Evolutionary conservation across 1,140 invertebrate genomes (phyloP), one percentile per base, ranked within the genome.

Genomic region (Platyura marginata): DNA sequence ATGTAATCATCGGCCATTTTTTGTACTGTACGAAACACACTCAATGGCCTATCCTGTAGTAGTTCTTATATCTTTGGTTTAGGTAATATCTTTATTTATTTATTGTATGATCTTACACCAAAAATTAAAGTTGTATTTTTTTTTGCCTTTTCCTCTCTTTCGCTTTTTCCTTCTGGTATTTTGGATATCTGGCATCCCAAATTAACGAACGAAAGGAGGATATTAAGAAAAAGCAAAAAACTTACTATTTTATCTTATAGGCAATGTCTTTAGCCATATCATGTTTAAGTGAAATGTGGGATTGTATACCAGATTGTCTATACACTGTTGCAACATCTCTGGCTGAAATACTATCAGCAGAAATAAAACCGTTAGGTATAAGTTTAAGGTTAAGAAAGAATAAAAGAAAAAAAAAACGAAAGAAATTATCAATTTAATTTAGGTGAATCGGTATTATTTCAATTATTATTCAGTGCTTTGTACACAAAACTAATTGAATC

Each of bases 211-310:
- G n/a, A n/a, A n/a, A n/a, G n/a, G n/a, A n/a, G n/a, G n/a, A n/a
- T n/a, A n/a, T n/a, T n/a, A n/a, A n/a, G n/a, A n/a, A n/a, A n/a
- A n/a, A n/a, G n/a, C n/a, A n/a, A n/a, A n/a, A n/a, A n/a, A n/a
- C n/a, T n/a, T 8, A 29, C 25, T 6, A 8, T 29, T 8, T 29
- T 29, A 29, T 29, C 25, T 6, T 58, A 19, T 52, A 67, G 65
- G 68, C 77, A 10, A 79, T 80, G 70, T 77, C 76, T 0, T 57
- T 82, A 21, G 70, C 76, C 11, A 55, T 85, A n/a, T 69, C 69
- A 0, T 77, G 76, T 49, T 68, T 82, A 38, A 68, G 68, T 1
- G 69, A 80, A 50, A 64, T 77, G 3, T 68, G 74, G 52, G 70
- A 75, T 46, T 77, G 73, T 45, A 49, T 77, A 8, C 73, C 77